Conservation (phyloP, 2,888 invertebrate genomes). For the Chrysolina oricalcia region DNA sequence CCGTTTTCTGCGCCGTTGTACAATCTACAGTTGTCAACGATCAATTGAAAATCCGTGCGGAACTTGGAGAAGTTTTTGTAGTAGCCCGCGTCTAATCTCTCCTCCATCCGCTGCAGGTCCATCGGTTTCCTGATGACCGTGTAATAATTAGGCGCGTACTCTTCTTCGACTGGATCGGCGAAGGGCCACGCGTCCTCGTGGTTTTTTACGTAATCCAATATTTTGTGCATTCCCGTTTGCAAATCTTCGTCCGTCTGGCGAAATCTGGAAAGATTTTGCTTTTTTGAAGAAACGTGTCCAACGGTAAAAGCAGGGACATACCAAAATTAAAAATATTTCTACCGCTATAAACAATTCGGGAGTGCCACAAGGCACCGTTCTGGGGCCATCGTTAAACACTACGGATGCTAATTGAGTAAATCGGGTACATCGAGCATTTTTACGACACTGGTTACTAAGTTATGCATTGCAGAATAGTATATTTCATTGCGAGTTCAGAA, state of each 20-base stretch:
- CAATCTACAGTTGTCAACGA: constrained; percentile 92
- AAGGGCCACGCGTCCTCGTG: constrained; percentile 97
- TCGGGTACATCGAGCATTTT: background rate
- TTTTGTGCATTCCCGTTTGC: constrained; percentile 93
- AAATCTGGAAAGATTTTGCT: constrained; percentile 73
- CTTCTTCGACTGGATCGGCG: constrained; percentile 93
- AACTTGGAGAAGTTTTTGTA: constrained; percentile 88
- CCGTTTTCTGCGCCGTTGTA: constrained; percentile 96
- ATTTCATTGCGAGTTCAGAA: too few relatives aligned
- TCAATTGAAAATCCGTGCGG: constrained; percentile 90
- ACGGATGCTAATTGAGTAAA: background rate
- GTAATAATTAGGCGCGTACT: constrained; percentile 91
- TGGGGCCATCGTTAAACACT: background rate
- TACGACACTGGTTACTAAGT: background rate
- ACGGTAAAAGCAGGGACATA: background rate
- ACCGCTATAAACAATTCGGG: background rate
- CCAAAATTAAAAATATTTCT: background rate
- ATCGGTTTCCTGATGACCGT: constrained; percentile 85
- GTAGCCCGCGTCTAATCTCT: constrained; percentile 86
- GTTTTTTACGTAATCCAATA: constrained; percentile 88
- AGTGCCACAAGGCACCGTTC: background rate
- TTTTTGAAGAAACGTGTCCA: background rate
- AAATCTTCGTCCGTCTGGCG: constrained; percentile 88
- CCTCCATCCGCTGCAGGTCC: constrained; percentile 92
- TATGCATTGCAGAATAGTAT: background rate